A percentile compares a stretch with the other conserved stretches of the same genome.
Evolutionary conservation across 1,140 invertebrate species (phyloP).

Genomic region (Trypoxylus dichotomus): DNA sequence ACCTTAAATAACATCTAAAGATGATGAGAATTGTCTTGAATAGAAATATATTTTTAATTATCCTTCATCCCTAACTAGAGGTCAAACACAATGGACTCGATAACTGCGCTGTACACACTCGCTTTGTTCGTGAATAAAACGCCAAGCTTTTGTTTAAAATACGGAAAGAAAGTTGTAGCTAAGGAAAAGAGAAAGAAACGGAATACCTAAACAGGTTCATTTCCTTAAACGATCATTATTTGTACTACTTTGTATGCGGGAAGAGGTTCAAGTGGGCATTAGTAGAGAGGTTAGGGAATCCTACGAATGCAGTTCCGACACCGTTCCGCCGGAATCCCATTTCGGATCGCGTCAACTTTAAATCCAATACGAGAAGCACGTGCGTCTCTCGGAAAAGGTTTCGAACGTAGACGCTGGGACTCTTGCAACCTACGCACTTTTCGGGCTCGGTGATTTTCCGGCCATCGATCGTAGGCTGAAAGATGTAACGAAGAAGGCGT

Average conservation of each 20-base stretch:
- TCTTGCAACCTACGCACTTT: not conserved
- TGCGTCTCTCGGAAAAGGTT: not conserved
- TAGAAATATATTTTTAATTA: too few relatives aligned
- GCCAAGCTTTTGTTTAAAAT: too few relatives aligned
- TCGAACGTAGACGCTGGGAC: not conserved
- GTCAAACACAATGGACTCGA: too few relatives aligned
- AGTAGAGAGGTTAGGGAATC: not conserved
- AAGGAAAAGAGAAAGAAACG: too few relatives aligned
- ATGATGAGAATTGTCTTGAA: too few relatives aligned
- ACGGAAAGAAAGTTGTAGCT: too few relatives aligned
- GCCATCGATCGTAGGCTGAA: not conserved
- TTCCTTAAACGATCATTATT: too few relatives aligned
- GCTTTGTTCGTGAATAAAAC: too few relatives aligned
- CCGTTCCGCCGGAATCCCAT: not conserved
- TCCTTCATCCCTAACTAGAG: too few relatives aligned
- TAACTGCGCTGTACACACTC: too few relatives aligned
- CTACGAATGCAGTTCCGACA: not conserved
- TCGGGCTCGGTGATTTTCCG: not conserved
- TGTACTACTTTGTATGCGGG: not conserved
- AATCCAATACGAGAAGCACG: not conserved
- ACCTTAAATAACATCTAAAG: too few relatives aligned
- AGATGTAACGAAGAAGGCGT: not conserved
- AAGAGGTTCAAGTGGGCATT: not conserved
- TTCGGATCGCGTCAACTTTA: not conserved
- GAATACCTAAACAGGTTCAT: too few relatives aligned